Percentiles rank a stretch among this genome's conserved stretches.
Conservation (phyloP, 1,140 invertebrate genomes). For the Acromyrmex echinatior region DNA sequence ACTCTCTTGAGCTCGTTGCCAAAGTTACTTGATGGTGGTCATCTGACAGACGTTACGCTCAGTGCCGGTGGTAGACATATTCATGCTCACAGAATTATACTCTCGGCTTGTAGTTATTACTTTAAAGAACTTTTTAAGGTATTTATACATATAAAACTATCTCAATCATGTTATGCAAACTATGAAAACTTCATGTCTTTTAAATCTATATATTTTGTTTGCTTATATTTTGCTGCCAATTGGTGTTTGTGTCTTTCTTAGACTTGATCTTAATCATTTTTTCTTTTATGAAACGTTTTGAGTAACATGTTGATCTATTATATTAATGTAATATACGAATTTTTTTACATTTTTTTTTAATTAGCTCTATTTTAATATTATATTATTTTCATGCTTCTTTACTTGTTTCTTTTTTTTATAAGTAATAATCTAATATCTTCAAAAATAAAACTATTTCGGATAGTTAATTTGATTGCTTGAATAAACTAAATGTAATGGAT, state of each 20-base stretch:
- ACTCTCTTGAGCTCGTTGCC: slow-evolving; percentile 95
- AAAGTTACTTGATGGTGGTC: slow-evolving; percentile 92
- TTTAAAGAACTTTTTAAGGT: slow-evolving; percentile 96
- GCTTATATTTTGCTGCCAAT: too few relatives aligned
- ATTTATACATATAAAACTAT: slow-evolving; percentile 57
- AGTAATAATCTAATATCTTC: neutral
- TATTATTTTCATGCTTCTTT: neutral
- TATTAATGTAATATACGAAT: neutral
- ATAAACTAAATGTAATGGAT: neutral
- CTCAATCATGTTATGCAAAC: neutral
- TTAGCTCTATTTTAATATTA: neutral
- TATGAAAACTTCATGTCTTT: neutral
- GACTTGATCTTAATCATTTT: too few relatives aligned
- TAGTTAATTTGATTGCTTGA: slow-evolving; percentile 16
- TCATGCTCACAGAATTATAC: slow-evolving; percentile 94
- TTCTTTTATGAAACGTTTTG: too few relatives aligned
- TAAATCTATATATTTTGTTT: neutral
- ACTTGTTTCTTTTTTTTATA: neutral
- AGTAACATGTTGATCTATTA: neutral
- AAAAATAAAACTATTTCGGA: neutral
- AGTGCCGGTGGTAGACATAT: slow-evolving; percentile 93
- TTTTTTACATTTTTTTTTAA: neutral
- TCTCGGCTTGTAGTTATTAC: slow-evolving; percentile 97
- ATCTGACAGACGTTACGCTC: slow-evolving; percentile 96
- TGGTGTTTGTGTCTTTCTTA: too few relatives aligned